Conservation (phyloP, 2,113 vertebrate genomes). For the Elgaria multicarinata region DNA sequence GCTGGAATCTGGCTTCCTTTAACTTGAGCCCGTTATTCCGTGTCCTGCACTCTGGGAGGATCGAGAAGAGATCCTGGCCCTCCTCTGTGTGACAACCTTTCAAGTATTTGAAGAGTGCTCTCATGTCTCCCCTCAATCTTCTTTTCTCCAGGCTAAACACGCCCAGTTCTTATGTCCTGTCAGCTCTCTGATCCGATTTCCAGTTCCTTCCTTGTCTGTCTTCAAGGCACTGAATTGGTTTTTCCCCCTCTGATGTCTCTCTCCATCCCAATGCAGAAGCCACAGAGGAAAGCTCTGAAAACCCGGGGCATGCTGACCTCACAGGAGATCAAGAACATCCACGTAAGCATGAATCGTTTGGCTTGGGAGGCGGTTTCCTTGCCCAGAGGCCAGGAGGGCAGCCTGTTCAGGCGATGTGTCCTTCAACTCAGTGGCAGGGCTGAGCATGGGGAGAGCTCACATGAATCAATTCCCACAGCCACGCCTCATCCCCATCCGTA, state of each 20-base stretch:
- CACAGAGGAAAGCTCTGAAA: constrained; percentile 86
- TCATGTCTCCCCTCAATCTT: too few relatives aligned
- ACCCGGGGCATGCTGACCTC: constrained; percentile 86
- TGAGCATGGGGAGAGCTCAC: neutral
- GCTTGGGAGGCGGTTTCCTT: neutral
- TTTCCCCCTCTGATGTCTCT: constrained; percentile 29
- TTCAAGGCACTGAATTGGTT: accelerated
- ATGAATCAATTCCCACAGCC: neutral
- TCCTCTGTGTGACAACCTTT: too few relatives aligned
- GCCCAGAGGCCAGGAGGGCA: too few relatives aligned
- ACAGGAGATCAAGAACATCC: constrained; percentile 91
- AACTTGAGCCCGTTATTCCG: too few relatives aligned
- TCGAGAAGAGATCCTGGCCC: too few relatives aligned
- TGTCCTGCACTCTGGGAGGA: too few relatives aligned
- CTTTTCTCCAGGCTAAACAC: too few relatives aligned
- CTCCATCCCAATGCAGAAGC: constrained; percentile 81
- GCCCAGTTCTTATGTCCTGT: too few relatives aligned
- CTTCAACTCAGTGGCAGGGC: neutral
- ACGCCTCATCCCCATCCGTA: neutral
- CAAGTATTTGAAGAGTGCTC: too few relatives aligned
- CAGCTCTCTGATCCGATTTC: neutral
- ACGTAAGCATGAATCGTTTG: constrained; percentile 81
- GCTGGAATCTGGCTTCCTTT: too few relatives aligned
- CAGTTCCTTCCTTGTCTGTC: accelerated
- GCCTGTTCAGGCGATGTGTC: neutral